Evolutionary conservation across 2,888 invertebrate genomes (phyloP).

Genomic region (Apocheima hispidaria): DNA sequence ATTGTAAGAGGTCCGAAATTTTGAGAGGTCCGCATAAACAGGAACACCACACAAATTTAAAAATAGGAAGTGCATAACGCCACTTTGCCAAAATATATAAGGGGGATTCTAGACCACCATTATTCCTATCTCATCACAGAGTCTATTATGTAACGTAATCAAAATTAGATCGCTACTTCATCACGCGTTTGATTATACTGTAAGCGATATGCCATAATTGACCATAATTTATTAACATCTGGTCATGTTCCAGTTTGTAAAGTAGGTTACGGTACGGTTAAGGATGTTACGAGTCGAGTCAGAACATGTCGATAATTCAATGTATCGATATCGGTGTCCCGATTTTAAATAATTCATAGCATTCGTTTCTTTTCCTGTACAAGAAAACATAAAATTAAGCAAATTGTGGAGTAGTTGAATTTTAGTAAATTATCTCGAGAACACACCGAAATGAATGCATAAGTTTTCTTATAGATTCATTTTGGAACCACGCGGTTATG

Average conservation of each 20-base stretch:
- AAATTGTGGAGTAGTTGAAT: too few species aligned
- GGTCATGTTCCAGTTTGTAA: slow-evolving; percentile 19
- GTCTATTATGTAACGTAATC: slow-evolving; percentile 8
- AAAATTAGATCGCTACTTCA: slow-evolving; percentile 14
- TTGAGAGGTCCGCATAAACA: not conserved
- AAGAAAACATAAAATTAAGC: too few species aligned
- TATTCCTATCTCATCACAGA: slow-evolving; percentile 3
- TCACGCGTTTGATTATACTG: slow-evolving; percentile 19
- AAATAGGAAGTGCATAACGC: not conserved
- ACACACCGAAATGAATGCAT: too few species aligned
- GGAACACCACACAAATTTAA: not conserved
- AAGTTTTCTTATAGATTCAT: too few species aligned
- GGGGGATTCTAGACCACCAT: slow-evolving; percentile 5
- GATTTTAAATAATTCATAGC: too few species aligned
- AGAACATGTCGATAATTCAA: not conserved
- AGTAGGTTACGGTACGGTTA: slow-evolving; percentile 20
- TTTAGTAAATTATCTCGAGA: too few species aligned
- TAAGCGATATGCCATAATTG: slow-evolving; percentile 23
- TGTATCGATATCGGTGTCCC: too few species aligned
- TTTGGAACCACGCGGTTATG: too few species aligned
- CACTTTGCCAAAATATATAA: not conserved
- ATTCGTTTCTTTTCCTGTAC: too few species aligned
- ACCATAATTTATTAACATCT: slow-evolving; percentile 27
- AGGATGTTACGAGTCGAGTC: slow-evolving; percentile 7
- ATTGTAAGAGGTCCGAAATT: not conserved